Percentiles rank a stretch among this genome's conserved stretches.
phyloP scores from a whole-genome alignment of 2,888 invertebrate species.

The Anticlea derivata region DNA sequence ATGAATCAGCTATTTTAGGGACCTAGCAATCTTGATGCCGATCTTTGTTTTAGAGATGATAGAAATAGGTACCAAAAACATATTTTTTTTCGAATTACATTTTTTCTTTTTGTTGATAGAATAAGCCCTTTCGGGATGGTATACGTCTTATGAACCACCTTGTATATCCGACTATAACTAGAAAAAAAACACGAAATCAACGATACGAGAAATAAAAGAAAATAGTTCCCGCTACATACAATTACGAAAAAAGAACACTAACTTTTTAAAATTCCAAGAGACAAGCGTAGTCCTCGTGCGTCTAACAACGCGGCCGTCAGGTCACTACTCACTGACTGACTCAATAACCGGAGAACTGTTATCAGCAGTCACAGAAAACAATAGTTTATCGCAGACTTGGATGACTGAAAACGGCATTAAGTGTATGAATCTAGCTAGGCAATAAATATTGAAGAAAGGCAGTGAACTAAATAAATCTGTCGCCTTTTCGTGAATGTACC shows the following conservation, averaged over 20 bases:
- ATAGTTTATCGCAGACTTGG: background rate
- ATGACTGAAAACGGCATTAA: background rate
- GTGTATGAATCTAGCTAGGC: background rate
- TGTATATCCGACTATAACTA: background rate
- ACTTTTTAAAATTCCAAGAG: constrained; percentile 35
- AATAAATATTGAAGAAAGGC: too few species aligned
- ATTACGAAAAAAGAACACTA: constrained; percentile 32
- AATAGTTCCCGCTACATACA: constrained; percentile 6
- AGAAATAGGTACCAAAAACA: too few species aligned
- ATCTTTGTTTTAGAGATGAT: too few species aligned
- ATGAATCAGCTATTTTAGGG: too few species aligned
- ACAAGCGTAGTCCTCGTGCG: constrained; percentile 38
- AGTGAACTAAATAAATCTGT: too few species aligned
- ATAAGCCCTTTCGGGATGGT: too few species aligned
- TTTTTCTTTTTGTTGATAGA: too few species aligned
- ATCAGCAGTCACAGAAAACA: constrained; percentile 24
- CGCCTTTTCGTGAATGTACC: too few species aligned
- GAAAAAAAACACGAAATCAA: background rate
- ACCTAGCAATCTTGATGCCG: too few species aligned
- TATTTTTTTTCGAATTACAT: too few species aligned
- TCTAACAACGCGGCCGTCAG: constrained; percentile 40
- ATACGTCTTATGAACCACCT: too few species aligned
- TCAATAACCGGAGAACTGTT: constrained; percentile 20
- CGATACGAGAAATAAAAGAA: background rate
- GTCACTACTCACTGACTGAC: constrained; percentile 54